Evolutionary conservation across 2,113 vertebrate species (phyloP), one percentile per base, ranked within the genome.

Genomic region (Pleuronectes platessa): DNA sequence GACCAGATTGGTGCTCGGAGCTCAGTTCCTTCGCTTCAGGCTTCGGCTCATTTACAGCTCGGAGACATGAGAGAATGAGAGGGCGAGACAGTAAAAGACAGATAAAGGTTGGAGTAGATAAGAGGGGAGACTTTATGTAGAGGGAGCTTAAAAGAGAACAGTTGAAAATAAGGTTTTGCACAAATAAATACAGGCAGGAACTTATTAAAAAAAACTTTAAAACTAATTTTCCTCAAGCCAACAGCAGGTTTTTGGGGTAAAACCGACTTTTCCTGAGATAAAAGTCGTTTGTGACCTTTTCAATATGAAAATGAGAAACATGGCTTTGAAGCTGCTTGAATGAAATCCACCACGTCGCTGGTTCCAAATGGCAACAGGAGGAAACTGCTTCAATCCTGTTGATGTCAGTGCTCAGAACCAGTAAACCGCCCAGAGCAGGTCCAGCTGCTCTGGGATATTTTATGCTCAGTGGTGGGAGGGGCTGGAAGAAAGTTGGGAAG

Each of bases 1-100:
- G 70, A 82, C n/a, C 67, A 78, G 81, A 72, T 65, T 73, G 86
- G 64, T 8, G 37, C 53, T 69, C n/a, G 68, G 71, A 73, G 56
- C 84, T 74, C 49, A 6, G 68, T 69, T 45, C 40, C 58, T 61
- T 35, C 4, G 27, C 64, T 83, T 77, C 54, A 68, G 70, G 71
- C 64, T 78, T 77, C 40, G 40, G 71, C 65, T 84, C 62, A 1
- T 74, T 77, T 74, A 49, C 23, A 59, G 62, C n/a, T 21, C 37
- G 21, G 61, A 79, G 66, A 63, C 68, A 60, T 17, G 71, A 64
- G 37, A 45, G 61, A 21, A 12, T 13, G 40, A 76, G 78, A 76
- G 47, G 37, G 37, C 0, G 6, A 65, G 17, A 56, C 14, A 76
- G 65, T 9, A 12, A 72, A 72, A 61, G 17, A 56, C 14, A 76